These are phyloP conservation scores for Scaptomyza graminum DNA, from an alignment of 1,140 invertebrate species.

Conservation along the genomic window DNA sequence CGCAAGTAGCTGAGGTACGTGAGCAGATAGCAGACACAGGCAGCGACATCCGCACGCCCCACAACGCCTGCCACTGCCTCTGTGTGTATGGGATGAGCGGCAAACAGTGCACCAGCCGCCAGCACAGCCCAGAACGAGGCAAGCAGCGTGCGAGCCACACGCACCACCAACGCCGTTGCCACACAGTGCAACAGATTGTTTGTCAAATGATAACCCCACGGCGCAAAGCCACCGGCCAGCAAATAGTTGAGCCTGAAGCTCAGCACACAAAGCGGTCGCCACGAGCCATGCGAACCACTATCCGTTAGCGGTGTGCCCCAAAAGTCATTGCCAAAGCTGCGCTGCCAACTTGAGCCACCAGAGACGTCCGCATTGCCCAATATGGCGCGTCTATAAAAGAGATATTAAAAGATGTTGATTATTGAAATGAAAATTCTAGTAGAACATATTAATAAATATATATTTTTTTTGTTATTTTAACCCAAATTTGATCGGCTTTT, in stretches of 20 bases:
- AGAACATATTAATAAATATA: too few relatives aligned
- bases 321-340: constrained; percentile 93
- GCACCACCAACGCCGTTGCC: constrained; percentile 91
- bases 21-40: constrained; percentile 94
- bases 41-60: constrained; percentile 96
- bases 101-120: constrained; percentile 94
- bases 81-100: constrained; percentile 97
- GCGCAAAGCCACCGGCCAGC: constrained; percentile 93
- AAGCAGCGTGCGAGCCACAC: constrained; percentile 87
- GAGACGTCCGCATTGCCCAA: constrained; percentile 93
- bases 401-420: neutral
- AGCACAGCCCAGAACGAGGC: constrained; percentile 88
- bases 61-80: constrained; percentile 98
- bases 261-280: constrained; percentile 95
- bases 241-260: constrained; percentile 96
- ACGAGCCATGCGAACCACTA: constrained; percentile 95
- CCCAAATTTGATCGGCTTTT: neutral
- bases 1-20: constrained; percentile 92
- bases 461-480: too few relatives aligned
- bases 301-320: constrained; percentile 95
- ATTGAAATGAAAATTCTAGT: too few relatives aligned
- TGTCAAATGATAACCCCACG: constrained; percentile 95
- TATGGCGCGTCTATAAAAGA: constrained; percentile 90
- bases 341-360: constrained; percentile 87
- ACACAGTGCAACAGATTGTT: constrained; percentile 94